Percentiles rank a stretch among this genome's conserved stretches.
Evolutionary conservation across 2,113 vertebrate genomes (phyloP).

Genomic region (Sander lucioperca): DNA sequence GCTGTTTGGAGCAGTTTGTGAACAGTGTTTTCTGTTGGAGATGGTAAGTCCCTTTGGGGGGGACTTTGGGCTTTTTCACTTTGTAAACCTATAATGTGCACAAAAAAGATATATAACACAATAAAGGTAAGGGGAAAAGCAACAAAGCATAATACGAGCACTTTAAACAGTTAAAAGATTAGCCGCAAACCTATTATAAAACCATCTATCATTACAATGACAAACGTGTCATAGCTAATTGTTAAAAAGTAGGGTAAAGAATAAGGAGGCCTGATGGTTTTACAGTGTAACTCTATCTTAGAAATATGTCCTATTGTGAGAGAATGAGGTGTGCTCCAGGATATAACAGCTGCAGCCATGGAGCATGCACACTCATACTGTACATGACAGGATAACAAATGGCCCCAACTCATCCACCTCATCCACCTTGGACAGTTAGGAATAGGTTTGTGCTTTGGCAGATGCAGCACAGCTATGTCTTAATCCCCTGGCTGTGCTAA

Average conservation of each 20-base stretch:
- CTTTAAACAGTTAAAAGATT: too few species aligned
- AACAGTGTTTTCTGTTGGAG: too few species aligned
- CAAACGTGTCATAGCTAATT: not conserved
- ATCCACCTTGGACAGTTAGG: too few species aligned
- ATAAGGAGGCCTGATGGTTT: not conserved
- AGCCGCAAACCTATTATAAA: not conserved
- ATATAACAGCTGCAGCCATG: constrained; percentile 32
- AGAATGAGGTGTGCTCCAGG: not conserved
- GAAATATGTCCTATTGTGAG: not conserved
- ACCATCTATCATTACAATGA: not conserved
- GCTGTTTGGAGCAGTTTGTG: too few species aligned
- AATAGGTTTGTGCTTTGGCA: not conserved
- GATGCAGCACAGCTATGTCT: not conserved
- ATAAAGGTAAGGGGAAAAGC: too few species aligned
- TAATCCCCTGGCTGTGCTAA: not conserved
- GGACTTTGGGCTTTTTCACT: too few species aligned
- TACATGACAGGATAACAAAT: constrained; percentile 15
- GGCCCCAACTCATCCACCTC: not conserved
- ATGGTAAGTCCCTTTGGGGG: too few species aligned
- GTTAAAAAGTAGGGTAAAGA: not conserved
- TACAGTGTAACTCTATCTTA: not conserved
- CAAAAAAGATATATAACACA: too few species aligned
- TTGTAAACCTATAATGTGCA: too few species aligned
- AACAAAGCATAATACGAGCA: too few species aligned
- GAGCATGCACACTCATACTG: not conserved